Conservation (phyloP, 2,888 invertebrate genomes). For the Himalopsyche tibetana region DNA sequence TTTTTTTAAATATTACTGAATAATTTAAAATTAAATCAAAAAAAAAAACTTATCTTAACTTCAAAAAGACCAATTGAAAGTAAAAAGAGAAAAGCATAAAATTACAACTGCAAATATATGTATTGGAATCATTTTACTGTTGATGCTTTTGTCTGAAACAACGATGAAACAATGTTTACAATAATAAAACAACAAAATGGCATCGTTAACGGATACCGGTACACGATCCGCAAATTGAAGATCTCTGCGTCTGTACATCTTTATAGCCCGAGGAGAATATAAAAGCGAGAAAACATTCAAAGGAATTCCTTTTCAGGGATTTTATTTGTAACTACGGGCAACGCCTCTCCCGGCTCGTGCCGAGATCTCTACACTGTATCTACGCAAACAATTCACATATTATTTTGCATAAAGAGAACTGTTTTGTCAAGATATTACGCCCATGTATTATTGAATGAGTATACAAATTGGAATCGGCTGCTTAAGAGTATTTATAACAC, state of each 20-base stretch:
- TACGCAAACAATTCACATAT: conserved; percentile 19
- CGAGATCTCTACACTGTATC: neutral
- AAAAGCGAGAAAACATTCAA: conserved; percentile 40
- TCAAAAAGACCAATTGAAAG: too few species aligned
- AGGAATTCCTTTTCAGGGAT: conserved; percentile 49
- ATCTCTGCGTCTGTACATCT: conserved; percentile 3
- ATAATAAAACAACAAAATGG: conserved; percentile 8
- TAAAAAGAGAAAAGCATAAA: too few species aligned
- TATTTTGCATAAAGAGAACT: conserved; percentile 13
- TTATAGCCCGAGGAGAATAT: conserved; percentile 20
- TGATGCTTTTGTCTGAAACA: neutral
- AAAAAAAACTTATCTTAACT: too few species aligned
- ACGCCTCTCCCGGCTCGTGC: conserved; percentile 41
- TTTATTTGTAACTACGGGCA: conserved; percentile 43
- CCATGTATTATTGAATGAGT: neutral
- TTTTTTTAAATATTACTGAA: too few species aligned
- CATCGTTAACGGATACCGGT: conserved; percentile 2
- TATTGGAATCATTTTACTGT: too few species aligned
- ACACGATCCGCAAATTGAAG: neutral
- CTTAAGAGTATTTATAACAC: too few species aligned
- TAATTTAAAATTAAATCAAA: too few species aligned
- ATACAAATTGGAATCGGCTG: neutral
- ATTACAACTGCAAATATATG: too few species aligned
- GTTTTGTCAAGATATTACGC: conserved; percentile 6
- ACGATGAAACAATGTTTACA: conserved; percentile 7